A percentile compares a stretch with the other conserved stretches of the same genome.
Conservation (phyloP, 2,888 invertebrate genomes). For the Epistrophe eligans region DNA sequence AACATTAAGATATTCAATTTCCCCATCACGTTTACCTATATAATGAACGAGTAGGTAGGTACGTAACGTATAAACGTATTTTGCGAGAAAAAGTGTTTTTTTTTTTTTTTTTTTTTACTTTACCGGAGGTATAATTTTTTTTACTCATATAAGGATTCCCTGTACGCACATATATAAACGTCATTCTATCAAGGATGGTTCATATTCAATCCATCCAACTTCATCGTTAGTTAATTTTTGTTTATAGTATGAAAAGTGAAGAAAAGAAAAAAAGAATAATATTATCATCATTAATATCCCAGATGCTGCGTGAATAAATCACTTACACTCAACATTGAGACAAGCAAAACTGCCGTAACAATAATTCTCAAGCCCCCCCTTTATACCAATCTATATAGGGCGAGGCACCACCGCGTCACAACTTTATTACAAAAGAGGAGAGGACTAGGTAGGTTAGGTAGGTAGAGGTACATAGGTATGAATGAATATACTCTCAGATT, state of each 20-base stretch:
- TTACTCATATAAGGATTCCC: constrained; percentile 1
- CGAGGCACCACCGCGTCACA: not conserved
- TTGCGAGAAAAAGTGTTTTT: not conserved
- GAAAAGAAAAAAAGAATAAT: not conserved
- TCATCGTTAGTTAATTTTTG: constrained; percentile 48
- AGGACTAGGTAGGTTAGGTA: too few species aligned
- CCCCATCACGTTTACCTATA: not conserved
- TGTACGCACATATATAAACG: constrained; percentile 20
- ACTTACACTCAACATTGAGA: constrained; percentile 56
- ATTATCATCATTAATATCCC: constrained; percentile 48
- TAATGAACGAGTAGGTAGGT: too few species aligned
- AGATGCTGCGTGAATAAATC: constrained; percentile 72
- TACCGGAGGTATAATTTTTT: not conserved
- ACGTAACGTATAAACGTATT: not conserved
- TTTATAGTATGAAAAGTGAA: constrained; percentile 11
- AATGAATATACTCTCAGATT: constrained; percentile 16
- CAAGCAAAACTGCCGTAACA: constrained; percentile 45
- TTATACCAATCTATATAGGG: not conserved
- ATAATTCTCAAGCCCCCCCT: constrained; percentile 8
- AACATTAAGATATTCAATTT: constrained; percentile 63
- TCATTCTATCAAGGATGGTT: constrained; percentile 40
- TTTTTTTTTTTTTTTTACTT: not conserved
- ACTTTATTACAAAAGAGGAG: not conserved
- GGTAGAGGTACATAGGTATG: too few species aligned
- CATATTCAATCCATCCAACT: constrained; percentile 23